Conservation (phyloP, 2,113 vertebrate genomes). For the Pseudorectes ferrugineus region DNA sequence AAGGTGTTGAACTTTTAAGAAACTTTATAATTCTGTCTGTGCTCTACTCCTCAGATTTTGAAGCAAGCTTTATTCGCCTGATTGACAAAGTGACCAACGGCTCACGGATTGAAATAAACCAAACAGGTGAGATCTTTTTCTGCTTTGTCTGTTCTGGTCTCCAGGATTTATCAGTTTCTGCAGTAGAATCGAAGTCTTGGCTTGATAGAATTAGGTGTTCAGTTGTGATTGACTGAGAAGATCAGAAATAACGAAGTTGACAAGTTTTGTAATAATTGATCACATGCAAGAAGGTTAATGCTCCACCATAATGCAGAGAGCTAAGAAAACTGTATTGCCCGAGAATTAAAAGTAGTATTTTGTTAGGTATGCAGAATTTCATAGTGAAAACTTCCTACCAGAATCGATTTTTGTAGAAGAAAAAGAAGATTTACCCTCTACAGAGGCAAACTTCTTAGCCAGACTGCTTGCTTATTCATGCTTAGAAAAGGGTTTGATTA, state of each 20-base stretch:
- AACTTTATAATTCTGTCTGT: neutral
- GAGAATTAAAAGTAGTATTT: neutral
- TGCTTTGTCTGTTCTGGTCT: neutral
- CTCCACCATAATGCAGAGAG: neutral
- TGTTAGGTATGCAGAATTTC: neutral
- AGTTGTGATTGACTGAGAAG: neutral
- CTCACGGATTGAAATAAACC: slow-evolving; percentile 94
- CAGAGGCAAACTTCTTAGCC: neutral
- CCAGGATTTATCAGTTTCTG: neutral
- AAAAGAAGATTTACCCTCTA: neutral
- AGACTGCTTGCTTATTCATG: neutral
- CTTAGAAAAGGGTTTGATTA: neutral
- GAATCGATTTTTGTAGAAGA: neutral
- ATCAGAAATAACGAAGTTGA: neutral
- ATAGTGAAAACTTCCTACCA: neutral
- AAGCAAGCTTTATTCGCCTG: slow-evolving; percentile 93
- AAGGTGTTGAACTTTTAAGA: neutral
- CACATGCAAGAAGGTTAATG: accelerated
- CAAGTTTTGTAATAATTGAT: neutral
- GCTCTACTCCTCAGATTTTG: slow-evolving; percentile 81
- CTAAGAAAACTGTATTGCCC: neutral
- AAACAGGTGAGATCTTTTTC: slow-evolving; percentile 83
- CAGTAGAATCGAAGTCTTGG: neutral
- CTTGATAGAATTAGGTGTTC: neutral
- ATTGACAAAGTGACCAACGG: slow-evolving; percentile 97